Percentiles rank a stretch among this genome's conserved stretches.
These are phyloP conservation scores for Esperia sulphurella DNA, from an alignment of 2,888 invertebrate genomes.

Conservation along the genomic window DNA sequence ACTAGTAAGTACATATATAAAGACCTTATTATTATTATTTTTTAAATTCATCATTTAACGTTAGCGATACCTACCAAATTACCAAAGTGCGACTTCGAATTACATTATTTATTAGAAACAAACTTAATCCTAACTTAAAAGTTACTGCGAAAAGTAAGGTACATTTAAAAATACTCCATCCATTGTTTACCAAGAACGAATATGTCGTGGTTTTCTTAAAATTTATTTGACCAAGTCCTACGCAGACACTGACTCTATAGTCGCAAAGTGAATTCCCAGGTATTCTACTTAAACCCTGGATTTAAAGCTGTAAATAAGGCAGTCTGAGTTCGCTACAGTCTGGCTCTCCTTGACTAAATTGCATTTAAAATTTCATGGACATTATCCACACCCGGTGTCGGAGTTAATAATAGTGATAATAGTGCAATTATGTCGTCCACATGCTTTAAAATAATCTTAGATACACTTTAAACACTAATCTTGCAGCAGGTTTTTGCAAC, in stretches of 20 bases:
- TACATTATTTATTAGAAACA: no score
- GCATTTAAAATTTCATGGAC: constrained; percentile 15
- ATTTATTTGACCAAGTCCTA: background rate
- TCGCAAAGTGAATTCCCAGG: constrained; percentile 1
- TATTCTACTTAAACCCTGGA: constrained; percentile 4
- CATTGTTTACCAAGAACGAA: background rate
- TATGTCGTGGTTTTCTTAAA: background rate
- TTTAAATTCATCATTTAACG: no score
- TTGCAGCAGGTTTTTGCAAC: constrained; percentile 16
- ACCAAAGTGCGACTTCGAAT: no score
- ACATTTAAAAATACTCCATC: no score
- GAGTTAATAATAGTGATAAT: constrained; percentile 26
- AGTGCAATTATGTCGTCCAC: constrained; percentile 22
- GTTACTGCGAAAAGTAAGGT: constrained; percentile 13
- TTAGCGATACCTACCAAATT: no score
- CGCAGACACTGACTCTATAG: background rate
- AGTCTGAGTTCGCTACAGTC: constrained; percentile 1
- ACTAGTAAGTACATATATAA: no score
- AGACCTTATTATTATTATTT: no score
- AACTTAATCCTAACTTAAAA: no score
- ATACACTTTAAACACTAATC: constrained; percentile 8
- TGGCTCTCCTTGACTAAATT: constrained; percentile 10
- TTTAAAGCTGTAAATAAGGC: constrained; percentile 6
- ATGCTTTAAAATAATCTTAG: constrained; percentile 19
- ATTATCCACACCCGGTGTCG: constrained; percentile 21